Conservation (phyloP, 35 echinoderm and acorn worm species). For the Anneissia japonica region DNA sequence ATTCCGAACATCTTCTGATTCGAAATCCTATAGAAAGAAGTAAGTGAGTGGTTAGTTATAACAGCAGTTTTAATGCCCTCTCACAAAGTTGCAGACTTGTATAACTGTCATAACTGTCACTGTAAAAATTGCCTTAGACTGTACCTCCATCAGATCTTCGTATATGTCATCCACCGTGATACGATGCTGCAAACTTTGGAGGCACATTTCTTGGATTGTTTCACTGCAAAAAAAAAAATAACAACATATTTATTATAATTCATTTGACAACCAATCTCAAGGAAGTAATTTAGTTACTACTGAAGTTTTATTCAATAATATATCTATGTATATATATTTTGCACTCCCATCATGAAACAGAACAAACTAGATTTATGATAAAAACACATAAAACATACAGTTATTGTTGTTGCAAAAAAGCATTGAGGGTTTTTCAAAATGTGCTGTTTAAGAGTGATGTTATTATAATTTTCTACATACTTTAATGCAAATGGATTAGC, state of each 20-base stretch:
- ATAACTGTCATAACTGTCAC: too few species aligned
- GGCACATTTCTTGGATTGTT: neutral
- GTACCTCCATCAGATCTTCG: neutral
- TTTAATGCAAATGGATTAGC: slow-evolving; percentile 80
- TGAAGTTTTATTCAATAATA: too few species aligned
- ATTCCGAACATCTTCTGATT: neutral
- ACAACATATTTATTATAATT: too few species aligned
- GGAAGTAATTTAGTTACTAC: too few species aligned
- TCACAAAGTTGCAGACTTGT: too few species aligned
- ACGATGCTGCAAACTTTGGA: neutral
- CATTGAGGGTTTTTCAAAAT: neutral
- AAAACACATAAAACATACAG: neutral
- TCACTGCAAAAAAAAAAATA: neutral
- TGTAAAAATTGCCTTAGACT: too few species aligned
- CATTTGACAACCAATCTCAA: too few species aligned
- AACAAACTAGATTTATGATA: neutral
- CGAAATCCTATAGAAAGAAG: neutral
- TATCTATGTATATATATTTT: too few species aligned
- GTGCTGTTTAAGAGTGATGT: neutral
- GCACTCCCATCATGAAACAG: too few species aligned
- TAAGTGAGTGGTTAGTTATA: neutral
- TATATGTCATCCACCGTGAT: neutral
- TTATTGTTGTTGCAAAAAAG: neutral
- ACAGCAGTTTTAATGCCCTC: too few species aligned
- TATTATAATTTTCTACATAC: slow-evolving; percentile 26